phyloP scores from a whole-genome alignment of 2,797 vertebrate genomes.

The Odontamblyopus lacepedii region DNA sequence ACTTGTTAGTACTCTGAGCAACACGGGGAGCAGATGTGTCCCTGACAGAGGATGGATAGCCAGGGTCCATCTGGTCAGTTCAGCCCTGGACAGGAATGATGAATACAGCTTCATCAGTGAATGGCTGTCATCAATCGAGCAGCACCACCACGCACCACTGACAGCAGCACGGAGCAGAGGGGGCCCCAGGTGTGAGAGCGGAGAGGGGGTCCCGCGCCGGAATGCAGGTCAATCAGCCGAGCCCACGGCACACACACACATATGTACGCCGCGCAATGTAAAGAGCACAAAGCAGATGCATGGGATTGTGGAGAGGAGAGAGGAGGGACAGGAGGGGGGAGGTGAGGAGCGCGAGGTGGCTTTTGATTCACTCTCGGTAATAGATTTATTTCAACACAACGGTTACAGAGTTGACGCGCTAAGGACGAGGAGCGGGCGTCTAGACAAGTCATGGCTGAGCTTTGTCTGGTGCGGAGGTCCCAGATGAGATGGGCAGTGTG shows the following conservation, averaged over 20 bases:
- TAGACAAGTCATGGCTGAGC: constrained; percentile 77
- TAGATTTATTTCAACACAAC: constrained; percentile 68
- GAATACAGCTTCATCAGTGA: constrained; percentile 99
- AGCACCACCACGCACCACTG: constrained; percentile 88
- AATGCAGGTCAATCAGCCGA: constrained; percentile 94
- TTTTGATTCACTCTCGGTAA: constrained; percentile 60
- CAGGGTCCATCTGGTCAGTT: constrained; percentile 99
- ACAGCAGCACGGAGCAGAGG: constrained; percentile 90
- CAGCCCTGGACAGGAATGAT: constrained; percentile 99
- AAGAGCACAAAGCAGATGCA: constrained; percentile 76
- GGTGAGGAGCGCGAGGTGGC: constrained; percentile 37
- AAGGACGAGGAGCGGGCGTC: constrained; percentile 69
- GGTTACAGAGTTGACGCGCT: constrained; percentile 52
- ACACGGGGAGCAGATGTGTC: constrained; percentile 99
- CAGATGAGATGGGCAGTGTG: constrained; percentile 74
- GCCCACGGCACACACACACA: constrained; percentile 76
- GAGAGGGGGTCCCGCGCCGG: constrained; percentile 79
- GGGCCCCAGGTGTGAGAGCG: constrained; percentile 94
- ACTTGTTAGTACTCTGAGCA: constrained; percentile 99
- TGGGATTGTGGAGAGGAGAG: constrained; percentile 27
- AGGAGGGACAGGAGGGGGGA: constrained; percentile 26
- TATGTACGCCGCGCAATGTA: constrained; percentile 82
- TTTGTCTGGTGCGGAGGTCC: constrained; percentile 71
- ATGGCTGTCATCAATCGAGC: constrained; percentile 99
- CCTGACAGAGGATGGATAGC: constrained; percentile 99